Evolutionary conservation across 2,797 vertebrate genomes (phyloP).

Genomic region (Myotis daubentonii): DNA sequence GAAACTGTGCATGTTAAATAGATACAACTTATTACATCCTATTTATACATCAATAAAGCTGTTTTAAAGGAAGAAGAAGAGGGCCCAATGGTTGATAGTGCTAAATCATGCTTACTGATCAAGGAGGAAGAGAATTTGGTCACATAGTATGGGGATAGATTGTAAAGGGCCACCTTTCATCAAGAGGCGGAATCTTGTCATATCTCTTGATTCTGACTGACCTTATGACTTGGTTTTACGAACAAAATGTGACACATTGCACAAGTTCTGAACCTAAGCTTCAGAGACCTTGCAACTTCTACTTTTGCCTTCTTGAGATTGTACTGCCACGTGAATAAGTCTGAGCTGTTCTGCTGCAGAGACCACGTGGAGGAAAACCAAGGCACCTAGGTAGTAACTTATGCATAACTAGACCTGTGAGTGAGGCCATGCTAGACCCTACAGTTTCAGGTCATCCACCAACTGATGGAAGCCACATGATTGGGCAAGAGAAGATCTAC

Average conservation of each 20-base stretch:
- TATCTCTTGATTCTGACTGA: neutral
- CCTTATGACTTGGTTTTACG: neutral
- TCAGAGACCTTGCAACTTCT: neutral
- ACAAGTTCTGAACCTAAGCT: neutral
- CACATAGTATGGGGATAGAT: neutral
- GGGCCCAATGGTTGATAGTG: neutral
- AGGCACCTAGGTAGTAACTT: neutral
- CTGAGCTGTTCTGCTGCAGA: neutral
- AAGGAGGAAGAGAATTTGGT: neutral
- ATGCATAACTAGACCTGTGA: neutral
- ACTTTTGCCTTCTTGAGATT: neutral
- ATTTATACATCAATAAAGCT: neutral
- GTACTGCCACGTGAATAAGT: neutral
- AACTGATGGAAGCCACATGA: neutral
- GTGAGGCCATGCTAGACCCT: neutral
- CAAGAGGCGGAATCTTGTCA: neutral
- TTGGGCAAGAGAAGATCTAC: neutral
- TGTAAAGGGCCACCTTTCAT: neutral
- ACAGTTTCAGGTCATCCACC: neutral
- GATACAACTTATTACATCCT: neutral
- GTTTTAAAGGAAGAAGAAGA: neutral
- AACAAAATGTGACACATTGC: neutral
- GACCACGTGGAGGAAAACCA: neutral
- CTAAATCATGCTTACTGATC: neutral
- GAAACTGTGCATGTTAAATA: neutral